Percentiles rank a stretch among this genome's conserved stretches.
These are phyloP conservation scores for Cladopsammia gracilis DNA, from an alignment of 64 coral and sea anemone genomes.

Conservation along the genomic window DNA sequence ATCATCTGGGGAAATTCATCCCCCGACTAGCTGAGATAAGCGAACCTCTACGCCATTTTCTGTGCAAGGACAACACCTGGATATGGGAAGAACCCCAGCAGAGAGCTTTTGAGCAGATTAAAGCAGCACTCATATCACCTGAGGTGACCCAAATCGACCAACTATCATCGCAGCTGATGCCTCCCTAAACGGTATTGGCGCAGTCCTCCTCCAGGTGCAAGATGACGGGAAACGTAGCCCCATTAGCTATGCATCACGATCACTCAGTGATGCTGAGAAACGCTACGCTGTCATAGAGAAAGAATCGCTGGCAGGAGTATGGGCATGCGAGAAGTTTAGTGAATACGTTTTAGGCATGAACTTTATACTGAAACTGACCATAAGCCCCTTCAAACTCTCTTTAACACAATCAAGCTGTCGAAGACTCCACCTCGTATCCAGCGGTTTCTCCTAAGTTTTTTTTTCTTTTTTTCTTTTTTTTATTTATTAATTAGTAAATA, in stretches of 20 bases:
- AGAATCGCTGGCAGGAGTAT: slow-evolving; percentile 38
- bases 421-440: slow-evolving; percentile 7
- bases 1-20: slow-evolving; percentile 35
- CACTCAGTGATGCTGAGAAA: slow-evolving; percentile 40
- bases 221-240: slow-evolving; percentile 34
- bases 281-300: slow-evolving; percentile 47
- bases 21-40: not conserved
- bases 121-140: slow-evolving; percentile 19
- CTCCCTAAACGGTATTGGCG: slow-evolving; percentile 28
- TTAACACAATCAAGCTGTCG: slow-evolving; percentile 8
- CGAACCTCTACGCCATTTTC: slow-evolving; percentile 17
- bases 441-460: not conserved
- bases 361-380: slow-evolving; percentile 32
- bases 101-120: slow-evolving; percentile 57
- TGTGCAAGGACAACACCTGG: not conserved
- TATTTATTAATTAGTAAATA: too few species aligned
- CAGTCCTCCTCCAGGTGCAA: slow-evolving; percentile 52
- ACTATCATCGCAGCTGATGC: slow-evolving; percentile 47
- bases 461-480: too few species aligned
- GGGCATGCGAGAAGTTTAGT: slow-evolving; percentile 41
- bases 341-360: slow-evolving; percentile 56
- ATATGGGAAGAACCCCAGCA: slow-evolving; percentile 36
- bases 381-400: slow-evolving; percentile 3
- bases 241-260: not conserved
- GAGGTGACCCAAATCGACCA: slow-evolving; percentile 35